Conservation (phyloP, 2,113 vertebrate species). For the Xiphias gladius region DNA sequence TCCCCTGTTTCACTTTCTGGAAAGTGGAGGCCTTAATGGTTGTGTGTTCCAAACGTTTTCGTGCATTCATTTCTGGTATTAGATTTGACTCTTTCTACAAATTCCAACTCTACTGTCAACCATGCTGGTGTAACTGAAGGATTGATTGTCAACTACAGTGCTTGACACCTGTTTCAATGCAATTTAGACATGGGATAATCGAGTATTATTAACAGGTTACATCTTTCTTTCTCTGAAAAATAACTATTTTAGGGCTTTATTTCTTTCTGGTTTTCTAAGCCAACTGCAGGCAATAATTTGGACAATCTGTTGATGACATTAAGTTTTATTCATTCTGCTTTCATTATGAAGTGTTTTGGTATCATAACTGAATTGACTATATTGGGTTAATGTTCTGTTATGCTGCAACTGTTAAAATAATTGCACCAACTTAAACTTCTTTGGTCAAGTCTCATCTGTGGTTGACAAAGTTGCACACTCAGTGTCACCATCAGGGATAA, state of each 20-base stretch:
- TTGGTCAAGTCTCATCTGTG: not conserved
- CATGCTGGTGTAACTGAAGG: not conserved
- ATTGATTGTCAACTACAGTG: slow-evolving; percentile 1
- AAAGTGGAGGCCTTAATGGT: slow-evolving; percentile 8
- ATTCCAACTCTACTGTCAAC: not conserved
- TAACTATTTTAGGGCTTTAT: not conserved
- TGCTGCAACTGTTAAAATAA: not conserved
- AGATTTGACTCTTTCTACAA: not conserved
- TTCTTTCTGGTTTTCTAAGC: not conserved
- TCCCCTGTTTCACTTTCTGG: not conserved
- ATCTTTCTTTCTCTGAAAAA: not conserved
- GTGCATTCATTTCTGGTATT: not conserved
- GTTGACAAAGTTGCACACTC: slow-evolving; percentile 18
- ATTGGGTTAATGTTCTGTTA: not conserved
- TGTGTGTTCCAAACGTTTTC: not conserved
- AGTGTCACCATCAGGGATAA: slow-evolving; percentile 1
- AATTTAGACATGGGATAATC: not conserved
- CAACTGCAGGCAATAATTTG: not conserved
- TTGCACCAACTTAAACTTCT: not conserved
- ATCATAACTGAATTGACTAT: not conserved
- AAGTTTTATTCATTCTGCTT: not conserved
- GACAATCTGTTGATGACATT: not conserved
- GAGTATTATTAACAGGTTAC: not conserved
- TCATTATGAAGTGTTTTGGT: not conserved
- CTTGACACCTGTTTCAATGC: not conserved